phyloP scores from a whole-genome alignment of 23 tunicate species.

The Aplidium turbinatum region DNA sequence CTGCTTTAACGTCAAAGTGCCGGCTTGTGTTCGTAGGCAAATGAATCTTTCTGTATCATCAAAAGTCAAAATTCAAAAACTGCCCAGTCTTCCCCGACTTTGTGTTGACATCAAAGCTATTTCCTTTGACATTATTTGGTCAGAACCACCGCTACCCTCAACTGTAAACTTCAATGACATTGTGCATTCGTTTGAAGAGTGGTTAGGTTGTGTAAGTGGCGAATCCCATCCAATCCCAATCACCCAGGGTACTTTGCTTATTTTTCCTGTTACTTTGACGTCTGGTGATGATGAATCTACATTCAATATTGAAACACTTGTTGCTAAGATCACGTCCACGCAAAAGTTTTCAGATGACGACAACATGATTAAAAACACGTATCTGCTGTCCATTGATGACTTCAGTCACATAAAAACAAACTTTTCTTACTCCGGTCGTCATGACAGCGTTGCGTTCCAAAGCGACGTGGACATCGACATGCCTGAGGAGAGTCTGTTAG shows the following conservation, averaged over 20 bases:
- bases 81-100: slow-evolving; percentile 12
- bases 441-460: background rate
- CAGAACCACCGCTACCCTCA: background rate
- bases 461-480: slow-evolving; percentile 19
- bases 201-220: slow-evolving; percentile 54
- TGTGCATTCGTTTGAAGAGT: slow-evolving; percentile 40
- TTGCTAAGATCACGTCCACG: slow-evolving; percentile 4
- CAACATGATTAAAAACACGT: background rate
- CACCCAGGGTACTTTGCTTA: slow-evolving; percentile 44
- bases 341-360: background rate
- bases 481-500: slow-evolving; percentile 36
- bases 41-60: slow-evolving; percentile 64
- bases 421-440: slow-evolving; percentile 1
- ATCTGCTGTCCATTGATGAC: slow-evolving; percentile 25
- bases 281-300: slow-evolving; percentile 1
- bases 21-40: slow-evolving; percentile 62
- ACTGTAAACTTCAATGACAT: background rate
- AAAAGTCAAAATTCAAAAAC: slow-evolving; percentile 49
- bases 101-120: slow-evolving; percentile 21
- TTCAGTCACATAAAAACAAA: slow-evolving; percentile 10
- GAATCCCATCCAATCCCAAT: slow-evolving; percentile 60
- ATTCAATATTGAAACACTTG: slow-evolving; percentile 37
- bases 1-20: slow-evolving; percentile 40
- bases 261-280: slow-evolving; percentile 23
- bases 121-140: slow-evolving; percentile 3